Base-by-base conservation (phyloP, 2,797 vertebrate species). In the Ptychadena robeensis region DNA sequence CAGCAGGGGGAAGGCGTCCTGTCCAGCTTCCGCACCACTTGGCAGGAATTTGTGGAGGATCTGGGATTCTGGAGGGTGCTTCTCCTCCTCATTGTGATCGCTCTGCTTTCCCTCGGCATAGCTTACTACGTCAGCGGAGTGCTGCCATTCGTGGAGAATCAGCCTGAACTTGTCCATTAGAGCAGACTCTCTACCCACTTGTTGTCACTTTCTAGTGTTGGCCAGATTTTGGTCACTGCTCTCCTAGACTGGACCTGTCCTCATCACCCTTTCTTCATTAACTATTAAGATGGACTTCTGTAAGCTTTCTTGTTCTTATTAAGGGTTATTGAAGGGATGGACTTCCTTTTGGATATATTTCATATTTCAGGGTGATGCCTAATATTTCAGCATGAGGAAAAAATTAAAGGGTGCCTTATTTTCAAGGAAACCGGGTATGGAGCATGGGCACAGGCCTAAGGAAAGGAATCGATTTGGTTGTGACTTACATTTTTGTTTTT, bases 11-110 rank as follows among this genome's bases (percentile, higher is more conserved):
- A 98, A 91, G 96, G 97, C 14, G 97, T 99, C 67, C 94, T 99
- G 78, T 99, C 97, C 90, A 98, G 97, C 89, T 98, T 99, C 91
- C 94, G 96, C 69, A 97, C 97, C 78, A 99, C 97, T 0, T 99
- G 97, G 97, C 97, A 98, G 89, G 98, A 99, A 90, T 98, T 99
- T 85, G 97, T 99, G 87, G 97, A 99, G 90, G 98, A 99, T 85
- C 94, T 99, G 88, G 98, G 98, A 87, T 98, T 99, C 93, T 99
- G 98, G 97, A 91, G 97, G 83, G 97, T 99, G 70, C 91, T 99
- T 85, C 94, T 98, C 27, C 93, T 99, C 80, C 91, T 99, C 85
- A 92, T 98, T 79, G 96, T 98, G 88, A 99, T 99, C 14, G 97
- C 97, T 81, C 92, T 99, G 2, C 94, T 99, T 64, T 99, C 98